Percentiles rank a stretch among this genome's conserved stretches.
Conservation (phyloP, 2,888 invertebrate genomes). For the Aleiodes leptofemur region DNA sequence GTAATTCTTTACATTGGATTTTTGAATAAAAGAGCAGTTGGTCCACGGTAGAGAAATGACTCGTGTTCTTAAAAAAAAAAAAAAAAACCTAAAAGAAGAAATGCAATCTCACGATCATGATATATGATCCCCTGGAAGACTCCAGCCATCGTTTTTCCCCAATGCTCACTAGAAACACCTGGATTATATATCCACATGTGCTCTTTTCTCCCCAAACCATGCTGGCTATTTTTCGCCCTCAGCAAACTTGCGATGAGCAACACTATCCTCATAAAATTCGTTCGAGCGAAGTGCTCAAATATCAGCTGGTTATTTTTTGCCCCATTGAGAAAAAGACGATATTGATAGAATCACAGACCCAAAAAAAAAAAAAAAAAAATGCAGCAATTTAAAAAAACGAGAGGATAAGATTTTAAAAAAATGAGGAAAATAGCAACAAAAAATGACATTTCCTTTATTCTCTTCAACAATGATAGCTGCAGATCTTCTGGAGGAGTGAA, state of each 20-base stretch:
- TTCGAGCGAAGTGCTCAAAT: no score
- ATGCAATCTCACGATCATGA: slow-evolving; percentile 57
- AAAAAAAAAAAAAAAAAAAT: no score
- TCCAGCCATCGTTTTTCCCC: slow-evolving; percentile 1
- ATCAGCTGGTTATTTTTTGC: no score
- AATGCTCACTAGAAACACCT: slow-evolving; percentile 29
- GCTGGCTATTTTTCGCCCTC: no score
- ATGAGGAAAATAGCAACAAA: background rate
- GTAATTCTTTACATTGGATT: no score
- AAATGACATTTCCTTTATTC: background rate
- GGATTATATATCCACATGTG: slow-evolving; percentile 5
- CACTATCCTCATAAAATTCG: no score
- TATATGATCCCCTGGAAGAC: slow-evolving; percentile 48
- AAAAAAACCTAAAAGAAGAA: slow-evolving; percentile 45
- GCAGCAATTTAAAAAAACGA: no score
- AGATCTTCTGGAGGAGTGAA: slow-evolving; percentile 7
- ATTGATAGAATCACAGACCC: no score
- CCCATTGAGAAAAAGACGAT: no score
- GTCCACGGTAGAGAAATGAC: slow-evolving; percentile 5
- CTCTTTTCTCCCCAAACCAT: no score
- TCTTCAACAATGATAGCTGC: background rate
- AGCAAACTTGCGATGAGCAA: no score
- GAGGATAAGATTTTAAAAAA: background rate
- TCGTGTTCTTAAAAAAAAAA: slow-evolving; percentile 24
- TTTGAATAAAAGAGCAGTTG: slow-evolving; percentile 13